Evolutionary conservation across 2,113 vertebrate species (phyloP), one percentile per base, ranked within the genome.

Genomic region (Heterocephalus glaber): DNA sequence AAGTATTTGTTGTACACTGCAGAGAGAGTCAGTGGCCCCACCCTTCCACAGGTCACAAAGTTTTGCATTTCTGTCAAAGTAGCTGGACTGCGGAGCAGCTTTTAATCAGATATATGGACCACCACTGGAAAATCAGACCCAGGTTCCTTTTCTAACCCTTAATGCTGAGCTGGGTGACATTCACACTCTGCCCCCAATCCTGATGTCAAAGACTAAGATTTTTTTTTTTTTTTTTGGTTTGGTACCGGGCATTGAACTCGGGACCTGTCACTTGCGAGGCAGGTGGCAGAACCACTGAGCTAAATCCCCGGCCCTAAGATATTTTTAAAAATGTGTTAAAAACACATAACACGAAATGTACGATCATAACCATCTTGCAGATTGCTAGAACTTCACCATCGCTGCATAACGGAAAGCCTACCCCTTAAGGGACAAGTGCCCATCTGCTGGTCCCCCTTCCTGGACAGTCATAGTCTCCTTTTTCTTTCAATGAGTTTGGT

Each of bases 391-490:
- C 65, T 49, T 47, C 44, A 13, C 26, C 56, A 86, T 72, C 35
- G 47, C 89, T 38, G 74, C 0, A 11, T 17, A 68, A 44, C 16
- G 11, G 12, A 84, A 89, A 61, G 54, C 17, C 2, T 12, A 24
- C 61, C 22, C 70, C 28, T 5, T 22, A 58, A 70, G 26, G 11
- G 11, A n/a, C 22, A n/a, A 4, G 22, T n/a, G 12, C 5, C 63
- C 30, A 10, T 10, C 17, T 9, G 5, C 1, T 30, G 9, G 0
- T n/a, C 76, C 9, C 24, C 13, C n/a, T 16, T 9, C 16, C 14
- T 26, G n/a, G 12, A 20, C 20, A 38, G n/a, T 17, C 74, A 28
- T 5, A 47, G 41, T 80, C 70, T 89, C 35, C 61, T 41, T 54
- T 72, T 44, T 65, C 5, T 38, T 89, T 56, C 74, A 54, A 4